Conservation (phyloP, 2,797 vertebrate species). For the Clarias fuscus region DNA sequence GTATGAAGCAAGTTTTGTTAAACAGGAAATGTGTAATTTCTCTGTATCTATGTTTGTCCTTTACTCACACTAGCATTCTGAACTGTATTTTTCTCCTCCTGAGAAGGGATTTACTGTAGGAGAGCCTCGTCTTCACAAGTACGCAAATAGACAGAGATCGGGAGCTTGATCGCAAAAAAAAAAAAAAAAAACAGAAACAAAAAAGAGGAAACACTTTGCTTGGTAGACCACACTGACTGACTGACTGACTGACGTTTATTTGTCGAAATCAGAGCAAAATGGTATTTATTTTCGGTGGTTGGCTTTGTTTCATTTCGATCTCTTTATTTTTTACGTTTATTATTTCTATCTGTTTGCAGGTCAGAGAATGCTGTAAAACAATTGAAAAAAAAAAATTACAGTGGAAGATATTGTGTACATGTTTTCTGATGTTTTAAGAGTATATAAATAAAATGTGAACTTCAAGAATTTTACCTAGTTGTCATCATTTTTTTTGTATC, state of each 20-base stretch:
- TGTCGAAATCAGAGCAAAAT: slow-evolving; percentile 53
- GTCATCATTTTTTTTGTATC: slow-evolving; percentile 69
- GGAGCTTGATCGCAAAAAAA: slow-evolving; percentile 31
- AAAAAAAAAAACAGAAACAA: not conserved
- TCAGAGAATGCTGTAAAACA: slow-evolving; percentile 84
- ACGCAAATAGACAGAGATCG: slow-evolving; percentile 44
- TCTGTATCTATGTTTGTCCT: slow-evolving; percentile 52
- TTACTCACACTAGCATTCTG: slow-evolving; percentile 49
- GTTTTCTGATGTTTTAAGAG: slow-evolving; percentile 79
- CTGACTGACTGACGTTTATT: slow-evolving; percentile 42
- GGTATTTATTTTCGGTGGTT: slow-evolving; percentile 65
- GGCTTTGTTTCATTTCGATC: slow-evolving; percentile 62
- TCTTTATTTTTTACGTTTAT: slow-evolving; percentile 59
- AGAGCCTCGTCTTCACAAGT: slow-evolving; percentile 47
- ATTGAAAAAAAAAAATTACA: slow-evolving; percentile 61
- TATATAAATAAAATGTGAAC: slow-evolving; percentile 91
- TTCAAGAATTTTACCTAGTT: slow-evolving; percentile 67
- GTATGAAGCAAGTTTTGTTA: slow-evolving; percentile 39
- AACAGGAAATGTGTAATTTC: slow-evolving; percentile 27
- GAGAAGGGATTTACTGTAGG: slow-evolving; percentile 52
- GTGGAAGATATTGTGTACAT: slow-evolving; percentile 73
- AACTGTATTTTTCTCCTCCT: slow-evolving; percentile 46
- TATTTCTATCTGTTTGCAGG: slow-evolving; percentile 94
- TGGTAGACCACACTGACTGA: slow-evolving; percentile 63
- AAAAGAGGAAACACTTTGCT: slow-evolving; percentile 37